Percentiles rank a stretch among this genome's conserved stretches.
These are phyloP conservation scores for Ophion slaviceki DNA, from an alignment of 2,888 invertebrate genomes.

Conservation along the genomic window DNA sequence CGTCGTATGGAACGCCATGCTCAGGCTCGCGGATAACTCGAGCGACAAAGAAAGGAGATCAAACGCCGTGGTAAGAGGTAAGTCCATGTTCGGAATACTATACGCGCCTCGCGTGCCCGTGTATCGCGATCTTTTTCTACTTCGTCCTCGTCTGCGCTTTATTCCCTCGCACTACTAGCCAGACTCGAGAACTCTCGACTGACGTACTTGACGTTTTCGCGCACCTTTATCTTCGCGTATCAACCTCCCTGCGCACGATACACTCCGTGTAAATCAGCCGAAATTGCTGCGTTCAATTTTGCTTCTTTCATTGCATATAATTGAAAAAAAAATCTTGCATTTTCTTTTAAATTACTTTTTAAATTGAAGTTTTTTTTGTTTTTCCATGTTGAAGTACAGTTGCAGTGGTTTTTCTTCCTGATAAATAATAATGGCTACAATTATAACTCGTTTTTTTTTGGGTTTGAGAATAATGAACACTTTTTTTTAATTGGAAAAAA, in stretches of 20 bases:
- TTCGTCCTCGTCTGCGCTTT: slow-evolving; percentile 55
- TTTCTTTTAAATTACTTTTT: no score
- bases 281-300: neutral
- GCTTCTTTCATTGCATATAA: no score
- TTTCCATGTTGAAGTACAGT: no score
- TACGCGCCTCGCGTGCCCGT: slow-evolving; percentile 51
- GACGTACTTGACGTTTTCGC: slow-evolving; percentile 48
- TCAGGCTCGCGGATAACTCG: slow-evolving; percentile 24
- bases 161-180: slow-evolving; percentile 45
- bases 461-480: no score
- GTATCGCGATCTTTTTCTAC: slow-evolving; percentile 67
- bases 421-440: no score
- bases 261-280: slow-evolving; percentile 1
- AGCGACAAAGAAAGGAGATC: slow-evolving; percentile 74
- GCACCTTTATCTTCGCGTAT: slow-evolving; percentile 27
- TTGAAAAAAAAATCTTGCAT: no score
- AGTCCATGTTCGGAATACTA: slow-evolving; percentile 68
- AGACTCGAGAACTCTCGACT: slow-evolving; percentile 30
- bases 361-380: no score
- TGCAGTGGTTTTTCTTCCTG: no score
- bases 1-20: slow-evolving; percentile 20
- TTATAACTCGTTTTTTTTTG: no score
- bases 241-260: neutral
- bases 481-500: no score
- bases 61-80: slow-evolving; percentile 70